Percentiles rank a stretch among this genome's conserved stretches.
phyloP scores from a whole-genome alignment of 2,888 invertebrate genomes.

The Nineta flava region DNA sequence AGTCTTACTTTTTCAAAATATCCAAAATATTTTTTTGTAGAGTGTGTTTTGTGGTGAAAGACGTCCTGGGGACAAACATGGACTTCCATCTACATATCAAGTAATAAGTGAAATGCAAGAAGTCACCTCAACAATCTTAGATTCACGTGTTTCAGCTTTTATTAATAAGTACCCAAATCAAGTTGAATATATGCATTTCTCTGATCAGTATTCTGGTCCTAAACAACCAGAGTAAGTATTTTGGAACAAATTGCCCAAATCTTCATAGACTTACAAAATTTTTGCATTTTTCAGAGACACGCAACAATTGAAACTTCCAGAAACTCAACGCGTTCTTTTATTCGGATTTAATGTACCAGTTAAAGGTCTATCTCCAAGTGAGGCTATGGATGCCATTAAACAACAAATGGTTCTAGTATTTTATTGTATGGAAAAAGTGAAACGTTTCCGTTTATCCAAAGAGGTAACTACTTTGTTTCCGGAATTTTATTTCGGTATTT shows the following conservation, averaged over 20 bases:
- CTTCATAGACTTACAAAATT: neutral
- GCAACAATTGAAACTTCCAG: slow-evolving; percentile 52
- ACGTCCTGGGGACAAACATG: slow-evolving; percentile 65
- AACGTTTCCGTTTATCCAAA: slow-evolving; percentile 70
- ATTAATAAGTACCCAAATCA: slow-evolving; percentile 65
- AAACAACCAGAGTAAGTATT: slow-evolving; percentile 73
- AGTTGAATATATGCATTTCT: slow-evolving; percentile 93
- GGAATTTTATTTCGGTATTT: neutral
- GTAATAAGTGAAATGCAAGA: slow-evolving; percentile 86
- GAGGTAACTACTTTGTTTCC: slow-evolving; percentile 44
- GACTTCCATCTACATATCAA: slow-evolving; percentile 52
- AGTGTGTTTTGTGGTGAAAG: slow-evolving; percentile 73
- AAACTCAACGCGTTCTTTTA: slow-evolving; percentile 63
- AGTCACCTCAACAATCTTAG: slow-evolving; percentile 68
- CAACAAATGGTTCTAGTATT: slow-evolving; percentile 79
- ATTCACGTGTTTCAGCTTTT: slow-evolving; percentile 60
- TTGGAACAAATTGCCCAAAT: slow-evolving; percentile 11
- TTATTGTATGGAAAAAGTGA: slow-evolving; percentile 83
- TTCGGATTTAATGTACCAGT: slow-evolving; percentile 62
- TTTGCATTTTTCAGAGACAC: slow-evolving; percentile 33
- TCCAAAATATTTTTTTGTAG: slow-evolving; percentile 24
- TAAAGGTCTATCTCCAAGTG: slow-evolving; percentile 47
- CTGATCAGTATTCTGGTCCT: slow-evolving; percentile 87
- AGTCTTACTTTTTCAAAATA: neutral
- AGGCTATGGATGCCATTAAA: slow-evolving; percentile 58